A percentile compares a stretch with the other conserved stretches of the same genome.
phyloP scores from a whole-genome alignment of 2,888 invertebrate species.

The Cosmopolites sordidus region DNA sequence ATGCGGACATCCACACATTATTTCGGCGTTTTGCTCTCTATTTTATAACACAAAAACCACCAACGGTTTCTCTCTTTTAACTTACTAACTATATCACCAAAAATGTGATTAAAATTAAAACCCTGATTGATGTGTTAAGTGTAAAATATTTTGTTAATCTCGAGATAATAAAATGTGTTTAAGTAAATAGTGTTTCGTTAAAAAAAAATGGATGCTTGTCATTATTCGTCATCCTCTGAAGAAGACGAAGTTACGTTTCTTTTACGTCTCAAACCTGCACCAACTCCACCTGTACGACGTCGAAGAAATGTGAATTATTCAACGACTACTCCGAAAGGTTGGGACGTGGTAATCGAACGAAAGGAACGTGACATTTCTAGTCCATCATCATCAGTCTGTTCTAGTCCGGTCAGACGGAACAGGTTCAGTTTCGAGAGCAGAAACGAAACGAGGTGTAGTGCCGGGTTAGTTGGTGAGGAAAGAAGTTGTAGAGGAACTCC shows the following conservation, averaged over 20 bases:
- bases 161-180: too few relatives aligned
- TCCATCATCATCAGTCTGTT: constrained; percentile 10
- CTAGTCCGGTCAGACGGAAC: constrained; percentile 22
- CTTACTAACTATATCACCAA: too few relatives aligned
- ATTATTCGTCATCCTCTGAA: constrained; percentile 11
- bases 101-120: too few relatives aligned
- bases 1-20: constrained; percentile 14
- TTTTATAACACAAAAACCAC: not conserved
- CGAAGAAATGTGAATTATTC: constrained; percentile 33
- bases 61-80: too few relatives aligned
- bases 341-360: constrained; percentile 45
- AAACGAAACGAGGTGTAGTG: not conserved
- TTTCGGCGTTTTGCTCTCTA: constrained; percentile 5
- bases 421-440: constrained; percentile 28
- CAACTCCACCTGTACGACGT: constrained; percentile 42
- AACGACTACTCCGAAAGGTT: constrained; percentile 35
- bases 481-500: not conserved
- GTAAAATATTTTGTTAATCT: too few relatives aligned
- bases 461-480: not conserved
- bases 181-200: too few relatives aligned
- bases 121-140: too few relatives aligned
- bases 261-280: constrained; percentile 43
- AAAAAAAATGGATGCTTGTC: too few relatives aligned
- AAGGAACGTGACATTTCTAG: constrained; percentile 19
- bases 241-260: constrained; percentile 47